These are phyloP conservation scores for Euproctis similis DNA, from an alignment of 2,888 invertebrate species.

Conservation along the genomic window DNA sequence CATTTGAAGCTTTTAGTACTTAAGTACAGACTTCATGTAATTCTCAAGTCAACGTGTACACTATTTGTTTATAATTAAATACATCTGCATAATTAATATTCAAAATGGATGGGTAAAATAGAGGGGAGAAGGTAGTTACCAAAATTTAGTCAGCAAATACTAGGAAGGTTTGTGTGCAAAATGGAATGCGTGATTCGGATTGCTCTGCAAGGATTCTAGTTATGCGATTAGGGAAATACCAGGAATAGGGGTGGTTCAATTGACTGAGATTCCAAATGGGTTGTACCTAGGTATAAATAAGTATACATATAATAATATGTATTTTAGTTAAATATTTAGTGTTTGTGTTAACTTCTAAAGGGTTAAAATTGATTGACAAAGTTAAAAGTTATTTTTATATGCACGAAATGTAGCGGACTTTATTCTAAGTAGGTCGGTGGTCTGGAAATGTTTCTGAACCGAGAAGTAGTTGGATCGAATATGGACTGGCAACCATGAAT, in stretches of 20 bases:
- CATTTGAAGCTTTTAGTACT: slow-evolving; percentile 22
- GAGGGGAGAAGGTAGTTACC: too few relatives aligned
- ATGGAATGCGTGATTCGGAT: slow-evolving; percentile 51
- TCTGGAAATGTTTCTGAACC: too few relatives aligned
- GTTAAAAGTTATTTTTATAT: too few relatives aligned
- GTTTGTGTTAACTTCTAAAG: too few relatives aligned
- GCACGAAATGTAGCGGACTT: too few relatives aligned
- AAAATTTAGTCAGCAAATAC: slow-evolving; percentile 33
- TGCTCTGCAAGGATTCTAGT: slow-evolving; percentile 20
- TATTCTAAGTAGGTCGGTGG: too few relatives aligned
- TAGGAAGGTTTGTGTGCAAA: slow-evolving; percentile 38
- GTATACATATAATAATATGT: too few relatives aligned
- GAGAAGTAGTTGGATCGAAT: too few relatives aligned
- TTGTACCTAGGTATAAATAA: too few relatives aligned
- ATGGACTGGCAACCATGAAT: too few relatives aligned
- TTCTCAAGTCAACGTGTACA: slow-evolving; percentile 59
- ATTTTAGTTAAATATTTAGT: too few relatives aligned
- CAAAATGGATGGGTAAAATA: slow-evolving; percentile 43
- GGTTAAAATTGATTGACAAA: too few relatives aligned
- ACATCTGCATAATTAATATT: slow-evolving; percentile 61
- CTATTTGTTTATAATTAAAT: slow-evolving; percentile 64
- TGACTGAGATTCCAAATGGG: slow-evolving; percentile 4
- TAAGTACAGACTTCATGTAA: slow-evolving; percentile 42
- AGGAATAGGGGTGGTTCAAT: slow-evolving; percentile 10
- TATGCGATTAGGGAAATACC: slow-evolving; percentile 28